A percentile compares a stretch with the other conserved stretches of the same genome.
Conservation (phyloP, 2,113 vertebrate species). For the Gadus chalcogrammus region DNA sequence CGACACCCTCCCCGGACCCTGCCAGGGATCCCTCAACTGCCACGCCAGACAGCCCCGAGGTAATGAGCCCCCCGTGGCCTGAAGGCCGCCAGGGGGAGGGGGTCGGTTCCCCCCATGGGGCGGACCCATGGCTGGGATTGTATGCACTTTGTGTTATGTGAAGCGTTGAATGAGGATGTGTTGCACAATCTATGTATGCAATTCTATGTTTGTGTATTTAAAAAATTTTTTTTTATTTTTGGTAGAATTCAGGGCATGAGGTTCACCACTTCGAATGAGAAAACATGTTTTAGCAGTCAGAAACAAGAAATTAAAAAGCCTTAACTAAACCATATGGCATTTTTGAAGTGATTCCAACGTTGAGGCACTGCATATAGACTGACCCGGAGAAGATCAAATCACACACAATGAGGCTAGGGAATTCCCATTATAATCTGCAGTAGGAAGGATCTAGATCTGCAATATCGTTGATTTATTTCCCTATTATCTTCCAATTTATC, state of each 20-base stretch:
- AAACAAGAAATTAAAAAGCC: too few species aligned
- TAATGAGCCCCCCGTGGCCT: conserved; percentile 23
- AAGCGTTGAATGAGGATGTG: too few species aligned
- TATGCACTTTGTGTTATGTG: too few species aligned
- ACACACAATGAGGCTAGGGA: conserved; percentile 34
- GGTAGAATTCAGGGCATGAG: too few species aligned
- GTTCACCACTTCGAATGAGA: too few species aligned
- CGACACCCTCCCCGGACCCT: conserved; percentile 65
- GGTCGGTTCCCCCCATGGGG: neutral
- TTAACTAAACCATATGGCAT: too few species aligned
- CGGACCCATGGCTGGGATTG: neutral
- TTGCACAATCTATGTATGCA: too few species aligned
- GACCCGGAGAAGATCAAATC: neutral
- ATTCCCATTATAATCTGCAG: conserved; percentile 36
- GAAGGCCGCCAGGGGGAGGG: neutral
- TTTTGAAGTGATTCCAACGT: too few species aligned
- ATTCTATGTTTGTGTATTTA: too few species aligned
- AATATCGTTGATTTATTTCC: conserved; percentile 59
- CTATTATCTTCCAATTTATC: conserved; percentile 63
- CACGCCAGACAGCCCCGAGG: conserved; percentile 62
- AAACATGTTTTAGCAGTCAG: too few species aligned
- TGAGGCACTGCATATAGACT: too few species aligned
- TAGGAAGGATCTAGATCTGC: conserved; percentile 37
- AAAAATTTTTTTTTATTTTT: too few species aligned
- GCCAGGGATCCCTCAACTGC: conserved; percentile 62